Evolutionary conservation across 2,113 vertebrate genomes (phyloP).

Genomic region (Craseonycteris thonglongyai): DNA sequence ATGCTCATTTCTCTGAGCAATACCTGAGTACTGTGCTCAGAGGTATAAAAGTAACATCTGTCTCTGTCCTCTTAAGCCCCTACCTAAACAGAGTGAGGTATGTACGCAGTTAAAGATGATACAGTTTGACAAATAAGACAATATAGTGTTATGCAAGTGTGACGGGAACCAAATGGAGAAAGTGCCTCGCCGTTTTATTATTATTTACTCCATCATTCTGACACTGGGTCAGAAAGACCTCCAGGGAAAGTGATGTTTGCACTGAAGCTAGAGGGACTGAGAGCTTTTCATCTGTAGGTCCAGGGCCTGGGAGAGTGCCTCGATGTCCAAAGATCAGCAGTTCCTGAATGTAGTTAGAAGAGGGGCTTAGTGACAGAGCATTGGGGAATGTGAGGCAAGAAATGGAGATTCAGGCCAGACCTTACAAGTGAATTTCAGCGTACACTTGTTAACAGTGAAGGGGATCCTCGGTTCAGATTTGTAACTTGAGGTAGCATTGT

Average conservation of each 20-base stretch:
- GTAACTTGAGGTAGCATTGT: background rate
- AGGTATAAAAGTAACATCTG: background rate
- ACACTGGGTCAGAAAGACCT: background rate
- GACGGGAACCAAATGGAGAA: background rate
- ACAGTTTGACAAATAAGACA: background rate
- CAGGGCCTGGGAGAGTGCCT: background rate
- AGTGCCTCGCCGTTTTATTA: background rate
- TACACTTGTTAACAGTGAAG: background rate
- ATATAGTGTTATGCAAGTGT: background rate
- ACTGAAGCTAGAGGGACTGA: background rate
- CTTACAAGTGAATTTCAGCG: background rate
- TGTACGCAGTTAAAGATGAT: too few species aligned
- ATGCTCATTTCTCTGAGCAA: background rate
- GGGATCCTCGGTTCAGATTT: background rate
- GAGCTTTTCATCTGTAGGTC: background rate
- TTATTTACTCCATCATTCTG: background rate
- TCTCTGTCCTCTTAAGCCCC: background rate
- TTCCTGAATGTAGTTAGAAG: background rate
- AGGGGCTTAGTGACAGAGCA: background rate
- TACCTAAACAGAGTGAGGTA: background rate
- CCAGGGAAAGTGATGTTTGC: background rate
- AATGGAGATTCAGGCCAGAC: background rate
- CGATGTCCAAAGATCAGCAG: background rate
- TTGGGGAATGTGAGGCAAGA: background rate
- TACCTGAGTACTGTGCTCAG: background rate